These are phyloP conservation scores for Pandemis corylana DNA, from an alignment of 2,888 invertebrate species.

Conservation along the genomic window DNA sequence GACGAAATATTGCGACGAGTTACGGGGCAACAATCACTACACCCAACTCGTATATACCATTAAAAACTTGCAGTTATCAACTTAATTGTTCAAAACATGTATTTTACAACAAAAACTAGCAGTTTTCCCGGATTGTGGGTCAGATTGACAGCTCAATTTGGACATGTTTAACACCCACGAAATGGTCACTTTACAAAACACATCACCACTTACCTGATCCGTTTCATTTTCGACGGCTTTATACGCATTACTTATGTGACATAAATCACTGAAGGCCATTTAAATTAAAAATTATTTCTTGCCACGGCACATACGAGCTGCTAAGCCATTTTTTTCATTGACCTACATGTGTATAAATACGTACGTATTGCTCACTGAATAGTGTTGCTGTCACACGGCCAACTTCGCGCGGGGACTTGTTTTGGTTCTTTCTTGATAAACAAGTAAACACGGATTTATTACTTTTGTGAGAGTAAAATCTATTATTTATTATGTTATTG, in stretches of 20 bases:
- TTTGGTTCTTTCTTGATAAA: conserved; percentile 45
- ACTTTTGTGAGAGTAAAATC: conserved; percentile 52
- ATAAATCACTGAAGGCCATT: conserved; percentile 85
- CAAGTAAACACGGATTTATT: conserved; percentile 42
- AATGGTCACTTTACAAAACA: conserved; percentile 66
- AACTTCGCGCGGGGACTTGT: conserved; percentile 40
- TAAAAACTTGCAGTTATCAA: conserved; percentile 44
- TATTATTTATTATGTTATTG: conserved; percentile 43
- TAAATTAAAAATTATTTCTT: conserved; percentile 83
- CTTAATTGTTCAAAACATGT: conserved; percentile 50
- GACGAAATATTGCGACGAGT: conserved; percentile 49
- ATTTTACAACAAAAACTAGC: conserved; percentile 59
- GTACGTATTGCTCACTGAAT: conserved; percentile 67
- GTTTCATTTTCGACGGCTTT: conserved; percentile 83
- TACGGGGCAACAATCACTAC: conserved; percentile 32
- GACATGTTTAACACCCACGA: conserved; percentile 79
- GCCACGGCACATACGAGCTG: conserved; percentile 82
- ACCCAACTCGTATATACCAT: conserved; percentile 25
- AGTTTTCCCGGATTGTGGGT: conserved; percentile 77
- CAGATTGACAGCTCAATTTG: conserved; percentile 78
- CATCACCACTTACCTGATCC: conserved; percentile 76
- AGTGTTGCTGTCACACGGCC: conserved; percentile 73
- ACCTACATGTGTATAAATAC: conserved; percentile 84
- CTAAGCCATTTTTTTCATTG: conserved; percentile 85
- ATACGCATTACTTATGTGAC: conserved; percentile 82